phyloP scores from a whole-genome alignment of 2,888 invertebrate species.

The Timema cristinae region DNA sequence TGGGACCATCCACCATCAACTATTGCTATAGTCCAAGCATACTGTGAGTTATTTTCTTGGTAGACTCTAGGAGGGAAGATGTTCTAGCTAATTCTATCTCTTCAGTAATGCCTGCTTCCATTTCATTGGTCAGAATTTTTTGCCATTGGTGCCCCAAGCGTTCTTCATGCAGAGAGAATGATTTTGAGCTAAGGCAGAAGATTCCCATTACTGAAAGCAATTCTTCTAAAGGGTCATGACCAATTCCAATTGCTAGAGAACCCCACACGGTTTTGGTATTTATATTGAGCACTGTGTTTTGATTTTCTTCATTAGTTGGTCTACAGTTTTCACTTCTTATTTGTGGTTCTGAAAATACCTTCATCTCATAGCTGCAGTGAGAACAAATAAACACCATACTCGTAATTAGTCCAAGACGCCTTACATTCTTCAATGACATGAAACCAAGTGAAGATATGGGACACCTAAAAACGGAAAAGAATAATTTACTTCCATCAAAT shows the following conservation, averaged over 20 bases:
- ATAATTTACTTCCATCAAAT: too few relatives aligned
- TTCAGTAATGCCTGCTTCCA: neutral
- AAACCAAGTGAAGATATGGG: too few relatives aligned
- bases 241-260: neutral
- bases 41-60: neutral
- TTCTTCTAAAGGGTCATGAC: neutral
- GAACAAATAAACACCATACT: too few relatives aligned
- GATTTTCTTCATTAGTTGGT: neutral
- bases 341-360: too few relatives aligned
- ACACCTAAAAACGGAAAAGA: too few relatives aligned
- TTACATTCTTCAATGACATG: too few relatives aligned
- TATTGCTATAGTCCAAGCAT: neutral
- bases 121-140: neutral
- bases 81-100: neutral
- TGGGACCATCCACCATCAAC: conserved; percentile 18
- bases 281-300: neutral
- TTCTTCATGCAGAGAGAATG: neutral
- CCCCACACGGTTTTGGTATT: neutral
- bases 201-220: neutral
- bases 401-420: too few relatives aligned
- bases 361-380: too few relatives aligned
- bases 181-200: neutral
- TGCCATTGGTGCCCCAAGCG: conserved; percentile 2
- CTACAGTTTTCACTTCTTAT: neutral
- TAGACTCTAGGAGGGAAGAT: neutral